Conservation (phyloP, 2,797 vertebrate genomes). For the Ataeniobius toweri region DNA sequence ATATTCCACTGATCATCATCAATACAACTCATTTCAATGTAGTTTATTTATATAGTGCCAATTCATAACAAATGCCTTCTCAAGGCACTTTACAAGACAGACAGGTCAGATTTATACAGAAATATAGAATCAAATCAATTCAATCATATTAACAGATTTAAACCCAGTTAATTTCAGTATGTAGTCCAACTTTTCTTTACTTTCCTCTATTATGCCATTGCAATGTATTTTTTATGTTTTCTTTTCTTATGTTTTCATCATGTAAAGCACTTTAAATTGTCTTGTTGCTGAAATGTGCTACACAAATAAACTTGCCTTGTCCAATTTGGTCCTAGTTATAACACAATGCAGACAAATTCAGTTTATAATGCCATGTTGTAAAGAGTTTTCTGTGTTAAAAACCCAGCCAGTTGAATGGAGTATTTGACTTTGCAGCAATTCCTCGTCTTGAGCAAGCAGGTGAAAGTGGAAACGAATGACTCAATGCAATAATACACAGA, state of each 20-base stretch:
- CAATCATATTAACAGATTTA: not conserved
- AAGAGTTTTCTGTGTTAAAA: not conserved
- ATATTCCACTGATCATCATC: not conserved
- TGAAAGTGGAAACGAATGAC: not conserved
- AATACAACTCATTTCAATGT: not conserved
- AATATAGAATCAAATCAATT: not conserved
- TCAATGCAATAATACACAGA: not conserved
- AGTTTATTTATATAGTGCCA: not conserved
- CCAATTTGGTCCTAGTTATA: not conserved
- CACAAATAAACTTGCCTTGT: no score
- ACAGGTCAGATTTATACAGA: not conserved
- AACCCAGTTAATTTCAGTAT: not conserved
- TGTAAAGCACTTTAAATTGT: no score
- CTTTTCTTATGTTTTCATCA: no score
- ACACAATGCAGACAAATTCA: not conserved
- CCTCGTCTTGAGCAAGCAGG: not conserved
- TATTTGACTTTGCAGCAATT: not conserved
- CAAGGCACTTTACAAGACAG: not conserved
- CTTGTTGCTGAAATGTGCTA: no score
- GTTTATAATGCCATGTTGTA: not conserved
- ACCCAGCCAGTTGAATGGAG: not conserved
- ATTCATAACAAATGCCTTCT: not conserved
- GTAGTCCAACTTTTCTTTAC: no score
- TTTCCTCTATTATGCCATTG: no score
- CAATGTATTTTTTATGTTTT: no score